Evolutionary conservation across 2,797 vertebrate species (phyloP).

Genomic region (Pangasius krempfi): DNA sequence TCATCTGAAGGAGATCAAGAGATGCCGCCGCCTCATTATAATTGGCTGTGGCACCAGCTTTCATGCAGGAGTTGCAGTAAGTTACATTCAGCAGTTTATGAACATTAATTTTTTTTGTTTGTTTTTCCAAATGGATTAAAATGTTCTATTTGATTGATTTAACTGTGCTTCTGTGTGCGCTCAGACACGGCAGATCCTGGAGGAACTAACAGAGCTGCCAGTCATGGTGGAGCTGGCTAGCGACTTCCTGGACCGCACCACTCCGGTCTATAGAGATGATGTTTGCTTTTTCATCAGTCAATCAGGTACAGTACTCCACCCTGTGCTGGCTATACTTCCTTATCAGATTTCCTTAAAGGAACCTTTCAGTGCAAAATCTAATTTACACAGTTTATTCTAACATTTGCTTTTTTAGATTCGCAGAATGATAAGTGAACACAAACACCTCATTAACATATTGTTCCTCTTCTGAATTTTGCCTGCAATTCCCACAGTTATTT

Average conservation of each 20-base stretch:
- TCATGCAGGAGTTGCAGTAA: slow-evolving; percentile 91
- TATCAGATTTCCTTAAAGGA: not conserved
- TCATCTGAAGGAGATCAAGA: slow-evolving; percentile 92
- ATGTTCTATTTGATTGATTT: not conserved
- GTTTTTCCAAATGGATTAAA: not conserved
- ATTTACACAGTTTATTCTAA: not conserved
- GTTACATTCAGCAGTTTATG: slow-evolving; percentile 57
- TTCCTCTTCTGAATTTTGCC: not conserved
- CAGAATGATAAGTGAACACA: not conserved
- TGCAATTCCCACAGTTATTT: not conserved
- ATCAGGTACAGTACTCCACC: slow-evolving; percentile 77
- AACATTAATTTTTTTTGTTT: not conserved
- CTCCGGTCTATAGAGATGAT: slow-evolving; percentile 95
- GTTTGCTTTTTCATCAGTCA: slow-evolving; percentile 97
- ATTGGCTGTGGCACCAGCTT: slow-evolving; percentile 96
- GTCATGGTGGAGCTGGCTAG: slow-evolving; percentile 98
- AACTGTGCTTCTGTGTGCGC: not conserved
- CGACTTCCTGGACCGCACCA: slow-evolving; percentile 94
- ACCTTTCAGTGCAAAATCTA: not conserved
- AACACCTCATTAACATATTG: not conserved
- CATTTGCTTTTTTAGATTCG: not conserved
- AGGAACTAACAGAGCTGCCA: slow-evolving; percentile 92
- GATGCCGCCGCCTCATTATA: slow-evolving; percentile 89
- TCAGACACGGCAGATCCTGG: slow-evolving; percentile 91
- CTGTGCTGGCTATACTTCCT: not conserved